Conservation (phyloP, 2,797 vertebrate species). For the Crypturellus tataupa region DNA sequence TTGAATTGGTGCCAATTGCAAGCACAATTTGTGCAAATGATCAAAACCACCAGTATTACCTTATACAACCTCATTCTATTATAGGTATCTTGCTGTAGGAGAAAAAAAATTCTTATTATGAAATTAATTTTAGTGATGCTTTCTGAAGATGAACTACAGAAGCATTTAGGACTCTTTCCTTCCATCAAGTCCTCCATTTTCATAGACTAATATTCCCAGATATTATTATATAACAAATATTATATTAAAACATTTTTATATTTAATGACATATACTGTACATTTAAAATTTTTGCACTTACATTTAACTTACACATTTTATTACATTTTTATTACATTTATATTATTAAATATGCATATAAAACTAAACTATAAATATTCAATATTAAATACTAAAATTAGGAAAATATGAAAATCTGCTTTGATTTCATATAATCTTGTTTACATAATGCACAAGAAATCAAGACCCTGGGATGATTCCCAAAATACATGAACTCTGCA, state of each 20-base stretch:
- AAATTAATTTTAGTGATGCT: background rate
- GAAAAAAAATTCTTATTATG: background rate
- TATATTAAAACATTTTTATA: background rate
- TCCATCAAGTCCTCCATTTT: background rate
- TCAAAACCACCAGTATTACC: background rate
- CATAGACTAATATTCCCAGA: background rate
- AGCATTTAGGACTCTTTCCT: background rate
- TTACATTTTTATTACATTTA: background rate
- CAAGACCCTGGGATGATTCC: background rate
- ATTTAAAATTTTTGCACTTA: no score
- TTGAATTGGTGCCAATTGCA: background rate
- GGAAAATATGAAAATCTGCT: background rate
- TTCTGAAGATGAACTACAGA: background rate
- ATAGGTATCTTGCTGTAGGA: background rate
- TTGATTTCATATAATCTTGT: background rate
- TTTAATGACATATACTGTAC: background rate
- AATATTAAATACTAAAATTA: background rate
- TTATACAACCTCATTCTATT: background rate
- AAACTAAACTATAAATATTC: background rate
- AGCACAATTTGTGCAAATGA: background rate
- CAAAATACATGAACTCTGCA: background rate
- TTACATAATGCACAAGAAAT: background rate
- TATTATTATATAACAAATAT: background rate
- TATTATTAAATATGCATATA: background rate
- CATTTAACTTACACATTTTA: no score